These are phyloP conservation scores for Oncorhynchus gorbuscha DNA, from an alignment of 2,113 vertebrate species.

Conservation along the genomic window DNA sequence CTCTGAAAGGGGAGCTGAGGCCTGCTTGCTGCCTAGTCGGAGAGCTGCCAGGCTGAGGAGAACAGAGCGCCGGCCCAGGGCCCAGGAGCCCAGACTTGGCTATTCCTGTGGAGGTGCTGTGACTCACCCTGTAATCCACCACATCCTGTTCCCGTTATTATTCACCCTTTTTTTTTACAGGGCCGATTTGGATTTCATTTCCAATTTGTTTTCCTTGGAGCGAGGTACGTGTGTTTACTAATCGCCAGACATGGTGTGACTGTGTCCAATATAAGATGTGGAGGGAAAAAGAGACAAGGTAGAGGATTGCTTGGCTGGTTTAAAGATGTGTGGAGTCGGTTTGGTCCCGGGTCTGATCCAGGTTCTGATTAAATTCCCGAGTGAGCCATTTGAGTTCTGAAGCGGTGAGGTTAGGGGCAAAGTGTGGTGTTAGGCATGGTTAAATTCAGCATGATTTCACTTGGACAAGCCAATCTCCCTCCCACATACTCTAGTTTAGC, in stretches of 20 bases:
- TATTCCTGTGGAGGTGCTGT: slow-evolving; percentile 9
- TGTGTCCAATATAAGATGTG: not conserved
- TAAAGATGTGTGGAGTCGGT: not conserved
- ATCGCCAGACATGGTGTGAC: slow-evolving; percentile 1
- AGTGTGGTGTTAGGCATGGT: not conserved
- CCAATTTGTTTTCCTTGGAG: slow-evolving; percentile 5
- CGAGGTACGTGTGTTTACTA: slow-evolving; percentile 6
- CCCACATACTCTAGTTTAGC: no score
- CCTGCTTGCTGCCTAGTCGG: slow-evolving; percentile 18
- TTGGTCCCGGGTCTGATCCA: not conserved
- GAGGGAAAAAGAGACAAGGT: not conserved
- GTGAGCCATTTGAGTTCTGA: not conserved
- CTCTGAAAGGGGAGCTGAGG: slow-evolving; percentile 15
- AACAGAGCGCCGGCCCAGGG: not conserved
- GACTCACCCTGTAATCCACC: slow-evolving; percentile 24
- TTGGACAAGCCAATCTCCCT: no score
- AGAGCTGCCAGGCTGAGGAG: slow-evolving; percentile 9
- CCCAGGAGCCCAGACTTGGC: slow-evolving; percentile 4
- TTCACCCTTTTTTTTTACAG: not conserved
- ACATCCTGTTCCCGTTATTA: slow-evolving; percentile 25
- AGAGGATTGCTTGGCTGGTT: no score
- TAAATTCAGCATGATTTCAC: no score
- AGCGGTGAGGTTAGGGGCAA: not conserved
- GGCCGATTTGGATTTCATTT: slow-evolving; percentile 11
- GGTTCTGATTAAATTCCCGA: not conserved